Evolutionary conservation across 1,140 invertebrate species (phyloP).

Genomic region (Drosophila jambulina): DNA sequence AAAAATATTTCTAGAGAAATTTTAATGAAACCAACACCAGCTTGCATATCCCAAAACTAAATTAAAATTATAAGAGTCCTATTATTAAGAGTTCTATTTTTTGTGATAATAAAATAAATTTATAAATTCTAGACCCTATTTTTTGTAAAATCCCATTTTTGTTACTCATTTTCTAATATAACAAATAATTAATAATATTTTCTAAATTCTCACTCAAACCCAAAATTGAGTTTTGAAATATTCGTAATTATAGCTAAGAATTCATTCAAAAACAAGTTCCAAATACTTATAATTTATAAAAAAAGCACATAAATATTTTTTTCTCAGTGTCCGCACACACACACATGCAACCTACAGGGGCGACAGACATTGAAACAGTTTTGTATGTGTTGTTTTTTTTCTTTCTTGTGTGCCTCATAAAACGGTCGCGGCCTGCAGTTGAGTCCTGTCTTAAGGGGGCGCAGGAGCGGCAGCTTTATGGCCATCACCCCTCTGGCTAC

Average conservation of each 20-base stretch:
- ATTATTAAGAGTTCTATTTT: not conserved
- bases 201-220: too few relatives aligned
- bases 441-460: slow-evolving; percentile 32
- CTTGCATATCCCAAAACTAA: not conserved
- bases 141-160: too few relatives aligned
- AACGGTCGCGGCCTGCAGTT: slow-evolving; percentile 51
- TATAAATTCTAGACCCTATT: too few relatives aligned
- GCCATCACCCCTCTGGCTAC: slow-evolving; percentile 16
- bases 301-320: not conserved
- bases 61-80: not conserved
- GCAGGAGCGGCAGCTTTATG: slow-evolving; percentile 33
- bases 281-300: not conserved
- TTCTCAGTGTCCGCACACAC: not conserved
- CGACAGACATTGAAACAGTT: slow-evolving; percentile 71
- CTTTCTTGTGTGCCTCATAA: slow-evolving; percentile 28
- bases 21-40: not conserved
- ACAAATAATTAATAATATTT: too few relatives aligned
- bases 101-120: too few relatives aligned
- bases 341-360: not conserved
- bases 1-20: not conserved
- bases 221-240: too few relatives aligned
- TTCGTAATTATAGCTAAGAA: too few relatives aligned
- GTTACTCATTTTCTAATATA: too few relatives aligned
- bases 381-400: slow-evolving; percentile 6
- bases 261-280: not conserved